phyloP scores from a whole-genome alignment of 2,113 vertebrate genomes.

The Clupea harengus region DNA sequence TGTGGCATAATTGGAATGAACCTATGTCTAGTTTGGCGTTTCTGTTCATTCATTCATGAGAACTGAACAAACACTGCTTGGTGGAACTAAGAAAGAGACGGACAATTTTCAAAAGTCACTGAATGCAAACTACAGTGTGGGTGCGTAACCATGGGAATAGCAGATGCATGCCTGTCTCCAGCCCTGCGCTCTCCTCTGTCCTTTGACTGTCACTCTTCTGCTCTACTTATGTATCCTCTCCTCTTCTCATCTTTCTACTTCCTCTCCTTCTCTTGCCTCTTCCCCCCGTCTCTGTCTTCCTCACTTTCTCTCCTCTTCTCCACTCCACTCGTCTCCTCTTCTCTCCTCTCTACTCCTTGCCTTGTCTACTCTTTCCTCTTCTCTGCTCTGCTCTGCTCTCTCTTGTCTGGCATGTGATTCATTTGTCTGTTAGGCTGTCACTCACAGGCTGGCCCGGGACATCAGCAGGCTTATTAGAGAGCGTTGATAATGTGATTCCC shows the following conservation, averaged over 20 bases:
- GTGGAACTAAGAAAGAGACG: background rate
- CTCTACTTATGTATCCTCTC: background rate
- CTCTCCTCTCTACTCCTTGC: background rate
- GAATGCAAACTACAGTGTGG: conserved; percentile 4
- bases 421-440: conserved; percentile 35
- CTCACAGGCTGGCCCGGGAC: conserved; percentile 26
- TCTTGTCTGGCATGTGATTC: conserved; percentile 37
- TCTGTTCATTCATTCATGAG: conserved; percentile 29
- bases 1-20: conserved; percentile 50
- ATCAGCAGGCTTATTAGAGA: conserved; percentile 39
- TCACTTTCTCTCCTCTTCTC: background rate
- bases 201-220: background rate
- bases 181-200: background rate
- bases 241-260: background rate
- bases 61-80: background rate
- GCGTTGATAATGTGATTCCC: conserved; percentile 35
- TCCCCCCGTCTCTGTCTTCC: background rate
- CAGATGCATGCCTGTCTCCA: background rate
- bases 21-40: conserved; percentile 42
- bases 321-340: background rate
- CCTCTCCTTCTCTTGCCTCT: background rate
- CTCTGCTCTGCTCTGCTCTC: background rate
- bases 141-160: background rate
- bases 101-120: background rate
- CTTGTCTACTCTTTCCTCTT: background rate